Evolutionary conservation across 2,797 vertebrate species (phyloP), one percentile per base, ranked within the genome.

Genomic region (Lates japonicus): DNA sequence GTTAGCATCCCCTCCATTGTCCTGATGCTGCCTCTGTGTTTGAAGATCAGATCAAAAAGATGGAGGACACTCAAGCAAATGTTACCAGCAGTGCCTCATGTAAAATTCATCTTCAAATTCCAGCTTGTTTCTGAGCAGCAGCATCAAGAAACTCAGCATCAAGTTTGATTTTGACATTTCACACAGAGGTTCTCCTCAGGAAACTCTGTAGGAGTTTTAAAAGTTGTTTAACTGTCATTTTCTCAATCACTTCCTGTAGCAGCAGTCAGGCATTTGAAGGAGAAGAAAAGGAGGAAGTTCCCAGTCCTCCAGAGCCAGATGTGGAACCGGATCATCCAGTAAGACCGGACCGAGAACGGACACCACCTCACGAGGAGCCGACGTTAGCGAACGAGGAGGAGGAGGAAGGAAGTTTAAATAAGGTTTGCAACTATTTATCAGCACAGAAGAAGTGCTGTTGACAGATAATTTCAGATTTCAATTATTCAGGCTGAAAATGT

Each of bases 181-280:
- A 35, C 49, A 3, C n/a, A 37, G 17, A 4, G n/a, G n/a, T 0
- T 2, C 39, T 39, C 10, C 11, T 42, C 11, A 42, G 9, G 39
- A 39, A 39, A 39, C 41, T 42, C 41, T 13, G 41, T 13, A 44
- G 20, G 20, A 33, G 52, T 25, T 70, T 70, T 41, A 6, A 55
- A 46, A 39, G 13, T 33, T 42, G 0, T 33, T 55, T 2, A 57
- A 19, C 8, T 19, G 3, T 12, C 19, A 14, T 46, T 39, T 22
- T 58, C 10, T 57, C 17, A 37, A 3, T 57, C 33, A 17, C 37
- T 39, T 35, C 16, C 46, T 5, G 3, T 65, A 94, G 94, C 29
- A 93, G 93, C 84, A 93, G 90, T 37, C 91, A 90, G 70, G 65
- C 13, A 20, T 70, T 83, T 48, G 81, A 85, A 7, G 90, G 89